Conservation (phyloP, 1,140 invertebrate genomes). For the Ooceraea biroi region DNA sequence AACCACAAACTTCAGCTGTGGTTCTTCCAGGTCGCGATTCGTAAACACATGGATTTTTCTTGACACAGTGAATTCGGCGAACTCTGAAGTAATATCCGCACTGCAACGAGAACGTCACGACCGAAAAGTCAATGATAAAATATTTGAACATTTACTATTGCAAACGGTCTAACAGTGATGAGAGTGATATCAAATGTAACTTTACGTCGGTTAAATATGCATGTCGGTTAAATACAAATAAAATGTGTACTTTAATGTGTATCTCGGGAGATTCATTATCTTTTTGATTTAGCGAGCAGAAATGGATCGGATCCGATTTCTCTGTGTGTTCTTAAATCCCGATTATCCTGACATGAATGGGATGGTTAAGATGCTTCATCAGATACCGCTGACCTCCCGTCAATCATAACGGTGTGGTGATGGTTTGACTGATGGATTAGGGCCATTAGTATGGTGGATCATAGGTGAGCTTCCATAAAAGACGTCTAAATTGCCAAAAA, state of each 20-base stretch:
- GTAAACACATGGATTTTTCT: slow-evolving; percentile 44
- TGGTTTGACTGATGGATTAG: slow-evolving; percentile 68
- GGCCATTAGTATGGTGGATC: slow-evolving; percentile 66
- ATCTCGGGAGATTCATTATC: not conserved
- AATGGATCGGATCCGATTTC: slow-evolving; percentile 4
- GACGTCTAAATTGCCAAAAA: not conserved
- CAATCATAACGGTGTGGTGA: slow-evolving; percentile 38
- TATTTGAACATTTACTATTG: slow-evolving; percentile 42
- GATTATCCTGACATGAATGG: slow-evolving; percentile 31
- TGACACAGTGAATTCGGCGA: slow-evolving; percentile 31
- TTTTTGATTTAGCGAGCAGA: slow-evolving; percentile 19
- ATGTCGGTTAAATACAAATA: too few relatives aligned
- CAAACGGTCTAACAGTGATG: slow-evolving; percentile 16
- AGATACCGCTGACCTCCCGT: slow-evolving; percentile 59
- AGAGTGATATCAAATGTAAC: slow-evolving; percentile 14
- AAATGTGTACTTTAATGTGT: slow-evolving; percentile 12
- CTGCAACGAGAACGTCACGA: slow-evolving; percentile 10
- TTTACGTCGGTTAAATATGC: not conserved
- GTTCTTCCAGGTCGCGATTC: slow-evolving; percentile 11
- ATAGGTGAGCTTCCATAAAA: not conserved
- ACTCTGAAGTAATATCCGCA: slow-evolving; percentile 44
- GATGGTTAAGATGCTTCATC: slow-evolving; percentile 41
- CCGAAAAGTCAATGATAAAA: slow-evolving; percentile 49
- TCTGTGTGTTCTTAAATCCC: slow-evolving; percentile 12
- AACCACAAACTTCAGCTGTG: slow-evolving; percentile 22